Base-by-base conservation (phyloP, 2,888 invertebrate species). In the Andrena chrysosceles region DNA sequence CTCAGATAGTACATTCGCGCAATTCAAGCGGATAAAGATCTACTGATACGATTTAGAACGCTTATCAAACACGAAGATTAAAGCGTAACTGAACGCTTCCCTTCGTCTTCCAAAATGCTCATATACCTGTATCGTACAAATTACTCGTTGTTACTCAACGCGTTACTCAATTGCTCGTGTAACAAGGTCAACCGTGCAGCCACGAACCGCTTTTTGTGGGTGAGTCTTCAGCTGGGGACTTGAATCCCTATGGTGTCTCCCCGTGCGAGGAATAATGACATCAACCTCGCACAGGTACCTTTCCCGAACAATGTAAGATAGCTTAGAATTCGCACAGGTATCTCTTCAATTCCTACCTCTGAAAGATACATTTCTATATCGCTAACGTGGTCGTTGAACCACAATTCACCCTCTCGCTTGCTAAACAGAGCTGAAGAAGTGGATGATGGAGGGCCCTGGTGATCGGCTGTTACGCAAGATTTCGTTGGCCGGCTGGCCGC, bases 381-480 rank as follows among this genome's bases (percentile, higher is more conserved):
- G n/a, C n/a, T 10, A 56, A 5, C 7, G 3, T 56, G 63, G 20
- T 7, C 31, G 0, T n/a, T 42, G 20, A n/a, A n/a, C n/a, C 49
- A 6, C 13, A 48, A 54, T 42, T 35, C 29, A 52, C 20, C 52
- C 56, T 23, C 33, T 35, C 2, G 4, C 29, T 16, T 7, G n/a
- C 6, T 16, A 3, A 29, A n/a, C 26, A 64, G 26, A 13, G 49
- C 29, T n/a, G 23, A 59, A 42, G 7, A n/a, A 33, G 29, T 31
- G 64, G 29, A 49, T 29, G 23, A 33, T 31, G 48, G 42, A 20
- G 52, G 23, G 48, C 60, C 7, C 13, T 31, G 74, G 10, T 10
- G 76, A 76, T 83, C 80, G 85, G 64, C 80, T 66, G 85, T 91
- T 91, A 91, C 83, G 90, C 89, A 90, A 90, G 85, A 88, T 89